Percentiles rank a stretch among this genome's conserved stretches.
phyloP scores from a whole-genome alignment of 1,140 invertebrate species.

The Ditylenchus dipsaci region DNA sequence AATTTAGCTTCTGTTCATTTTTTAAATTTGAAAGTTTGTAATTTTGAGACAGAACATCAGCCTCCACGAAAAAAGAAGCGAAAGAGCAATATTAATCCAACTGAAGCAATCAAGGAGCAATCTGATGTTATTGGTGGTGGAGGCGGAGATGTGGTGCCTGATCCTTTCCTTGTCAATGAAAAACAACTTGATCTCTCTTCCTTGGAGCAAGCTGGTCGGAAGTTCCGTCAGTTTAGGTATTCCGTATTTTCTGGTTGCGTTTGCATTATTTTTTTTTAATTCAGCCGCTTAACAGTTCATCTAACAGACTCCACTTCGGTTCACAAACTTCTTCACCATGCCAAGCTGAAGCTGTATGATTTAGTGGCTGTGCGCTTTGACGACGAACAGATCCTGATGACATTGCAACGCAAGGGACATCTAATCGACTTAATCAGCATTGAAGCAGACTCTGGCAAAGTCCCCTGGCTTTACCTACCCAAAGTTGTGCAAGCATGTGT shows the following conservation, averaged over 20 bases:
- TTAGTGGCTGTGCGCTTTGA: conserved; percentile 48
- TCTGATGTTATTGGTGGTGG: conserved; percentile 8
- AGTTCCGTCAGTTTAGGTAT: conserved; percentile 54
- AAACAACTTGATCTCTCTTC: conserved; percentile 37
- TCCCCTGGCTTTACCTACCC: conserved; percentile 40
- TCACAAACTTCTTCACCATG: conserved; percentile 47
- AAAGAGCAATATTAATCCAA: conserved; percentile 11
- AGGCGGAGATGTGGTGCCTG: conserved; percentile 35
- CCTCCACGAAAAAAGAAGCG: conserved; percentile 49
- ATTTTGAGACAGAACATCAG: neutral
- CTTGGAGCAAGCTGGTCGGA: conserved; percentile 41
- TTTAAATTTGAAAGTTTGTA: too few species aligned
- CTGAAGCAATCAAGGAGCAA: too few species aligned
- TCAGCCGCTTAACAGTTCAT: conserved; percentile 50
- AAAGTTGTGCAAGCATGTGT: conserved; percentile 40
- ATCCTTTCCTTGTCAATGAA: conserved; percentile 50
- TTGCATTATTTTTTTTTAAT: conserved; percentile 9
- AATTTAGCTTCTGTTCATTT: neutral
- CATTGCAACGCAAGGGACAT: conserved; percentile 43
- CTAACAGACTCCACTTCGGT: conserved; percentile 43
- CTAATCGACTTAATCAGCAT: conserved; percentile 36
- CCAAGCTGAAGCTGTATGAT: conserved; percentile 47
- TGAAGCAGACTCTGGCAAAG: conserved; percentile 6
- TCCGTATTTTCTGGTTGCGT: neutral
- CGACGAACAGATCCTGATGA: conserved; percentile 49